Base-by-base conservation (phyloP, 2,888 invertebrate genomes). In the Pogonocherus hispidulus region DNA sequence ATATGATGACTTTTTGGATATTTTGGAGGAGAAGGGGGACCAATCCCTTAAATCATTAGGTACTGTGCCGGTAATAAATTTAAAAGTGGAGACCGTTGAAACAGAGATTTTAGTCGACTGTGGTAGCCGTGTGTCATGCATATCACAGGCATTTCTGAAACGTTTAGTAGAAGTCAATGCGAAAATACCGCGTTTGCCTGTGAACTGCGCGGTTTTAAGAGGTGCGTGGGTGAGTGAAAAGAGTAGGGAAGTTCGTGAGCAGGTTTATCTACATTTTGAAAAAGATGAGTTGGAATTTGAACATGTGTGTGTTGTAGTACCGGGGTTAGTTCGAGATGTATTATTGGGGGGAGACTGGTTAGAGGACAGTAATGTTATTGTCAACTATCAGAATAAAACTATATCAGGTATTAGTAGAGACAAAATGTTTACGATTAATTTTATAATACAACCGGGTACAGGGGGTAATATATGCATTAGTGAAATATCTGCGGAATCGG, bases 271-370 rank as follows among this genome's bases (percentile, higher is more conserved):
- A 16, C 37, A 32, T 18, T 49, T 70, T n/a, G 16, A 35, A 35
- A 59, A 62, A 16, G 22, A n/a, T 5, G 49, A 63, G 9, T 9
- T 51, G 3, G 27, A 18, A 32, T 66, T 66, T 47, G 65, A 68
- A 16, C 23, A 59, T 9, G 32, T 46, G 9, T 68, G 44, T 54
- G 22, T 69, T 27, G 55, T 69, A 14, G 51, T 69, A 16, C 69
- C 69, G 8, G 47, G 52, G 3, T 32, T 69, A 37, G 32, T 27
- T 52, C 9, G 51, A 16, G 54, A 69, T 27, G 22, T 56, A 9
- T 51, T 69, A 9, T 55, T 69, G 11, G 69, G 66, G 11, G 37
- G 41, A 16, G 69, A 69, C 37, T 68, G 68, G 68, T 19, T 68
- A 55, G 37, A 16, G 9, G 32, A 65, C 14, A 20, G 47, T 59